Evolutionary conservation across 1,140 invertebrate genomes (phyloP), one percentile per base, ranked within the genome.

Genomic region (Eubasilissa regina): DNA sequence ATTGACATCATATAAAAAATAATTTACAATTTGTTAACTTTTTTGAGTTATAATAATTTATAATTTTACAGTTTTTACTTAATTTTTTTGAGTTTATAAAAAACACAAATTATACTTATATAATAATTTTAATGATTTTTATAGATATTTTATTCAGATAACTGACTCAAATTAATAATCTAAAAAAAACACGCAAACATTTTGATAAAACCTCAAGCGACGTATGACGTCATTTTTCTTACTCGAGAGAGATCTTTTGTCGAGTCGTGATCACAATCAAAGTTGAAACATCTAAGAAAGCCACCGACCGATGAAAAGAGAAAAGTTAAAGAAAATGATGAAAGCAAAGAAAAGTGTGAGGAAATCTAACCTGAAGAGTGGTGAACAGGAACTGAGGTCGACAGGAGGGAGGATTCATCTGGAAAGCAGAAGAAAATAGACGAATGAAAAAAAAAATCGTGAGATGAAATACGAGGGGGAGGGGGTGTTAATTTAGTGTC

Each of bases 341-440:
- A 70, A 47, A 77, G 62, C 53, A 62, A 77, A 68, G 75, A 55
- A 83, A 85, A 81, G 83, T 84, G 84, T 84, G 83, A 82, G 84
- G 85, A 82, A 66, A 81, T 84, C 84, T 85, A 88, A 89, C 89
- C 89, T 89, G 89, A 87, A 87, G 87, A 87, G 77, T 87, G 89
- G 80, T 87, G 89, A 85, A 86, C 86, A 87, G 88, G 87, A 83
- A 87, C 86, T 87, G 85, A 85, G 84, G 88, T 88, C 87, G 87
- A 88, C 85, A 86, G 88, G 84, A 86, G 87, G 86, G 81, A 86
- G 86, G 88, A 89, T 85, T 88, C 89, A 89, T 89, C 89, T 89
- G 89, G 85, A 89, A 89, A 88, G 84, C 85, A 89, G 84, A 89
- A 88, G 85, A 88, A 85, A 88, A 87, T 85, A 88, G 87, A 78